A percentile compares a stretch with the other conserved stretches of the same genome.
These are phyloP conservation scores for Scrobipalpa atriplicella DNA, from an alignment of 2,888 invertebrate species.

Conservation along the genomic window DNA sequence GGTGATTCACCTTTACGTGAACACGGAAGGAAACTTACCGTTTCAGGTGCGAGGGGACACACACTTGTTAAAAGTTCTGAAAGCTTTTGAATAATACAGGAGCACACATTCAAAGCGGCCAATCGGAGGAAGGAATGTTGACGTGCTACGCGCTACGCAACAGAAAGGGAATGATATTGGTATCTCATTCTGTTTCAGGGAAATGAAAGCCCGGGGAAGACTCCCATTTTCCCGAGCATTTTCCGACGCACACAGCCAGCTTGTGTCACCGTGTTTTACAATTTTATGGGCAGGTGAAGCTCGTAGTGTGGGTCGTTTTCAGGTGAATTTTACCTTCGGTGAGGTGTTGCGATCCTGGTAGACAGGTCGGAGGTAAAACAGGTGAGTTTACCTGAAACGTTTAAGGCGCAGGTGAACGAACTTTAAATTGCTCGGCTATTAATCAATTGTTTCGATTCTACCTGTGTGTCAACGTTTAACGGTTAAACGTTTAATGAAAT, in stretches of 20 bases:
- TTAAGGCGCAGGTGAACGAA: conserved; percentile 12
- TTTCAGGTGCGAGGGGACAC: conserved; percentile 45
- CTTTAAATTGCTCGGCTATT: neutral
- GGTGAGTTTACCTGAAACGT: conserved; percentile 47
- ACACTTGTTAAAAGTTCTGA: neutral
- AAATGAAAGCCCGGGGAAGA: neutral
- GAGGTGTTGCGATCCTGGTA: conserved; percentile 63
- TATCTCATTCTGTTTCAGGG: neutral
- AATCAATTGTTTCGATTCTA: conserved; percentile 23
- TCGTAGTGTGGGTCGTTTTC: conserved; percentile 21
- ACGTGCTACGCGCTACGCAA: neutral
- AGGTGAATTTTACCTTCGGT: conserved; percentile 20
- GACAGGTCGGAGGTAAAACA: conserved; percentile 61
- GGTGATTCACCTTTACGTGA: conserved; percentile 23
- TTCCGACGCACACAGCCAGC: neutral
- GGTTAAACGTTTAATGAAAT: too few species aligned
- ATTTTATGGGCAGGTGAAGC: conserved; percentile 29
- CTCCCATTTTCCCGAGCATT: conserved; percentile 7
- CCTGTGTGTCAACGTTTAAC: too few species aligned
- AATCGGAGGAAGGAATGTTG: neutral
- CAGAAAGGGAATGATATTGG: neutral
- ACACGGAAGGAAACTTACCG: conserved; percentile 42
- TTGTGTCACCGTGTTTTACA: conserved; percentile 1
- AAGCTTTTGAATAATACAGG: conserved; percentile 7
- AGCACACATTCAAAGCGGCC: conserved; percentile 41